A percentile compares a stretch with the other conserved stretches of the same genome.
These are phyloP conservation scores for Premnoplex brunnescens DNA, from an alignment of 2,797 vertebrate species.

Conservation along the genomic window DNA sequence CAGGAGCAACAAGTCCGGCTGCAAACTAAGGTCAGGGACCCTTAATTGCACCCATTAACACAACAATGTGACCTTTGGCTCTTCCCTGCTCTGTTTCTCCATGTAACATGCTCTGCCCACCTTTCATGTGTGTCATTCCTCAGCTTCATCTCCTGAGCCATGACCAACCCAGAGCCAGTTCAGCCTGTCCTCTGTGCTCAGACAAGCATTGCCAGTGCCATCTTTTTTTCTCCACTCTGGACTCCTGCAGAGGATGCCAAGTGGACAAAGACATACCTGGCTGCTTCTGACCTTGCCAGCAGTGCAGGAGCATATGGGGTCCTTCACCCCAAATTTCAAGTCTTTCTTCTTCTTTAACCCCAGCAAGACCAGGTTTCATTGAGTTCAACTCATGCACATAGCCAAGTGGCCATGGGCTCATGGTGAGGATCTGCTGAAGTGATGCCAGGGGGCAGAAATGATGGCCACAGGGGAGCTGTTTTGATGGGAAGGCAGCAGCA, in stretches of 20 bases:
- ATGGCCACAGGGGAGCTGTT: not conserved
- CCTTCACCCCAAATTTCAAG: not conserved
- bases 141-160: not conserved
- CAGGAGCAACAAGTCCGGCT: not conserved
- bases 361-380: fast-evolving
- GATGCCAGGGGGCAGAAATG: not conserved
- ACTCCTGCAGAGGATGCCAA: not conserved
- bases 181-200: not conserved
- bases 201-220: fast-evolving
- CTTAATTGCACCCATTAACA: not conserved
- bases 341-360: not conserved
- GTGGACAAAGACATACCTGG: not conserved
- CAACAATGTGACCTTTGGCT: not conserved
- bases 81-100: not conserved
- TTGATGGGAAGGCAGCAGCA: not conserved
- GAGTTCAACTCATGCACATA: not conserved
- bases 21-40: not conserved
- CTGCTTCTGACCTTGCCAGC: not conserved
- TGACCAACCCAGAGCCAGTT: not conserved
- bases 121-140: not conserved
- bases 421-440: not conserved
- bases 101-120: not conserved
- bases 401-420: not conserved
- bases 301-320: fast-evolving
- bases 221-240: not conserved